Evolutionary conservation across 2,113 vertebrate genomes (phyloP).

Genomic region (Heteronetta atricapilla): DNA sequence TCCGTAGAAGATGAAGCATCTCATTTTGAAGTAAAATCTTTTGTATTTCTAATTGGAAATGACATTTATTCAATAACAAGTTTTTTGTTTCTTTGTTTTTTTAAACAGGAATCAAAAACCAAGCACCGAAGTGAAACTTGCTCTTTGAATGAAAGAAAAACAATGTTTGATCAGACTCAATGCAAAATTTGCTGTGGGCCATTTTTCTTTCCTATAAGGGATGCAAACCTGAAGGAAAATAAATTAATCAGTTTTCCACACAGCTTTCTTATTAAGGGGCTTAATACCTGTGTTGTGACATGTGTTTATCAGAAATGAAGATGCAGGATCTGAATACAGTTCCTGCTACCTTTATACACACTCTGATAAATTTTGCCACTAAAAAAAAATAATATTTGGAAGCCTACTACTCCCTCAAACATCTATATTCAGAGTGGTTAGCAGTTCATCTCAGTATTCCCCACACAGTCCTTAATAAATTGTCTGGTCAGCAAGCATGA

Average conservation of each 20-base stretch:
- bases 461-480: constrained; percentile 13
- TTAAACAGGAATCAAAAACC: neutral
- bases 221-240: neutral
- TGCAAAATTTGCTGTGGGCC: neutral
- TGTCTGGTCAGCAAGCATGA: constrained; percentile 14
- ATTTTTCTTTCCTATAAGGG: neutral
- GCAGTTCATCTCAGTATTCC: constrained; percentile 24
- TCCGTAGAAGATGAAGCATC: neutral
- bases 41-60: neutral
- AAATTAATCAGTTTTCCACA: neutral
- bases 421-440: constrained; percentile 21
- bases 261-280: neutral
- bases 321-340: neutral
- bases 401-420: neutral
- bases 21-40: neutral
- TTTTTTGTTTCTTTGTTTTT: neutral
- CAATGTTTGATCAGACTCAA: neutral
- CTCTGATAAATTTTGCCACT: neutral
- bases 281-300: neutral
- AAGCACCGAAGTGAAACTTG: neutral
- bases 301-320: neutral
- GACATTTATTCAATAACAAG: neutral
- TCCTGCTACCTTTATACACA: neutral
- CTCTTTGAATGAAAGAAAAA: neutral
- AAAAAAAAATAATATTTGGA: neutral